Evolutionary conservation across 2,113 vertebrate species (phyloP).

Genomic region (Desmodus rotundus): DNA sequence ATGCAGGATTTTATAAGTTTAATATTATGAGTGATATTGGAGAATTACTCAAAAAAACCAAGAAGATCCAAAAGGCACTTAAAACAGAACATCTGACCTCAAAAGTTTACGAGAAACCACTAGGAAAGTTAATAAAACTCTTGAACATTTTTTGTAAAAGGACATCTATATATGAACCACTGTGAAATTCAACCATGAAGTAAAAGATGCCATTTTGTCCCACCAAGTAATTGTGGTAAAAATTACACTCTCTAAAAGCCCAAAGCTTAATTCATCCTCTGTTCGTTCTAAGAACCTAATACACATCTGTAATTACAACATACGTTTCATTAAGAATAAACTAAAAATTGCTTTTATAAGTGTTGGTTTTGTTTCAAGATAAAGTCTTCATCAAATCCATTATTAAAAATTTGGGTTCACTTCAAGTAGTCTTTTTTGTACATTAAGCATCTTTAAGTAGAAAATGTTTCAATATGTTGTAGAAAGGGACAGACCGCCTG

Average conservation of each 20-base stretch:
- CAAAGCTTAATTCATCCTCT: neutral
- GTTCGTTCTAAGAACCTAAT: neutral
- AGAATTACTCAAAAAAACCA: neutral
- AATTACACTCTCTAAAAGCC: neutral
- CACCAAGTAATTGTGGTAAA: neutral
- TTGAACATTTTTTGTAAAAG: neutral
- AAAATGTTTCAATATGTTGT: neutral
- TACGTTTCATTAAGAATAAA: neutral
- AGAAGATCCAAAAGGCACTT: neutral
- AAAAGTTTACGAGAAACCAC: neutral
- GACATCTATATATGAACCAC: neutral
- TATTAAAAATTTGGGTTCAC: slow-evolving; percentile 8
- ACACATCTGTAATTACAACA: neutral
- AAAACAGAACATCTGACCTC: neutral
- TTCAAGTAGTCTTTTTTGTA: neutral
- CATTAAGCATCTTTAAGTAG: neutral
- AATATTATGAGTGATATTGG: neutral
- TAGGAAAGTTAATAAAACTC: neutral
- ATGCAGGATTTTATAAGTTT: neutral
- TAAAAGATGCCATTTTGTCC: neutral
- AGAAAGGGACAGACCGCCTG: neutral
- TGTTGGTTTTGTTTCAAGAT: neutral
- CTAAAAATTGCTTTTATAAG: neutral
- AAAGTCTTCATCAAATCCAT: neutral
- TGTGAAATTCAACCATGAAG: neutral